Base-by-base conservation (phyloP, 2,113 vertebrate species). In the Anguilla japonica region DNA sequence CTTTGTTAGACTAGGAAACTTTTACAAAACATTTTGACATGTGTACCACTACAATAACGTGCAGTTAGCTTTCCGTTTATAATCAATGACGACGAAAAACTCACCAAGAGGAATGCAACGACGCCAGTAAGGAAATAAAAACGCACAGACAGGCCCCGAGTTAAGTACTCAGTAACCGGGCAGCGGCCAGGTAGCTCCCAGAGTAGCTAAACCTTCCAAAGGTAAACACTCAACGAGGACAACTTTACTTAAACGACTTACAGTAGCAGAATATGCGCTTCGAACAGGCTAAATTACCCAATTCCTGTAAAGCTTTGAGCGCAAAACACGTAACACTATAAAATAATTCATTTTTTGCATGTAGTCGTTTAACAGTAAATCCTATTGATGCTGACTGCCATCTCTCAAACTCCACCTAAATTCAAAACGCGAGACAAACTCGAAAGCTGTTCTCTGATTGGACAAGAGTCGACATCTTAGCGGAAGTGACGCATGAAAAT, bases 361-460 rank as follows among this genome's bases (percentile, higher is more conserved):
- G 9, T n/a, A 75, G 34, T 75, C 71, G 71, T 75, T n/a, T 75
- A 81, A 81, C 22, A 79, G 56, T 81, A 43, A 63, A 87, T 71
- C 41, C 39, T 18, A n/a, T 75, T 75, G 41, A 29, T 80, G 53
- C 41, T 85, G 20, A 15, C 43, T 82, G 13, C 71, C 82, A 83
- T n/a, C 79, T 22, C 41, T 63, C 39, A 86, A 84, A 85, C 79
- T 82, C 3, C 2, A 78, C 83, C 88, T 86, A 89, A 93, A 93
- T 96, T 96, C 95, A 96, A 96, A 96, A 94, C 91, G 91, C 18
- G 86, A 80, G 84, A 89, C 93, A 78, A 92, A 93, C 89, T 89
- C 83, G 85, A 43, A 22, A 0, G 46, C 63, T 5, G 60, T 75
- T 79, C 46, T 50, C 83, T 93, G 89, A 95, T 96, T 96, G 95